phyloP scores from a whole-genome alignment of 2,113 vertebrate genomes.

The Haemorhous mexicanus region DNA sequence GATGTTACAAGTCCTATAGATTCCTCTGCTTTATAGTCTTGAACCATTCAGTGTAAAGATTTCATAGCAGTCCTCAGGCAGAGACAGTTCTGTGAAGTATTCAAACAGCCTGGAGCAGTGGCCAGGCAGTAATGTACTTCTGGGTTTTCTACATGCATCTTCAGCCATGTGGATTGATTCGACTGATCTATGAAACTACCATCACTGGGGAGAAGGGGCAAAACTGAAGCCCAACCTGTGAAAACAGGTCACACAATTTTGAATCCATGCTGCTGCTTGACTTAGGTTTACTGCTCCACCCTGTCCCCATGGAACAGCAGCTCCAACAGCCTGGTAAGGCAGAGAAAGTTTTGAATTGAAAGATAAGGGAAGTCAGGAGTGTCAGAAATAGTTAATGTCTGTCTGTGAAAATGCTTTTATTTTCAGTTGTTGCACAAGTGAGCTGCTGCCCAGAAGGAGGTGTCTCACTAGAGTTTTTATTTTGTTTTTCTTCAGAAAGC shows the following conservation, averaged over 20 bases:
- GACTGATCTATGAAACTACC: neutral
- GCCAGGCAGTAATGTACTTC: neutral
- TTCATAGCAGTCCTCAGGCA: neutral
- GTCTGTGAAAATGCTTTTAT: neutral
- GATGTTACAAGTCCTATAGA: neutral
- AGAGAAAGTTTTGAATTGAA: neutral
- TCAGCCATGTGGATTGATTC: neutral
- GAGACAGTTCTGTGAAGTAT: neutral
- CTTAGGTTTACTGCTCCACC: neutral
- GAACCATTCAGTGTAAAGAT: neutral
- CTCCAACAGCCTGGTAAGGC: neutral
- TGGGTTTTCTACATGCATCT: neutral
- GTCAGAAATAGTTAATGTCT: neutral
- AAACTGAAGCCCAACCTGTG: neutral
- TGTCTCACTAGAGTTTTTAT: neutral
- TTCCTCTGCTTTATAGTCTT: neutral
- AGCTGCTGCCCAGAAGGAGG: neutral
- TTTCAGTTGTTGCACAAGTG: neutral
- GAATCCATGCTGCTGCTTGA: neutral
- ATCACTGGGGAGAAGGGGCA: neutral
- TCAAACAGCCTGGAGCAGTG: neutral
- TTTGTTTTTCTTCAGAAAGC: neutral
- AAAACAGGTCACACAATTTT: neutral
- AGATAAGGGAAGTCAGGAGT: neutral
- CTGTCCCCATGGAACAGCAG: neutral